A percentile compares a stretch with the other conserved stretches of the same genome.
Evolutionary conservation across 2,888 invertebrate species (phyloP).

Genomic region (Leptinotarsa tumamoca): DNA sequence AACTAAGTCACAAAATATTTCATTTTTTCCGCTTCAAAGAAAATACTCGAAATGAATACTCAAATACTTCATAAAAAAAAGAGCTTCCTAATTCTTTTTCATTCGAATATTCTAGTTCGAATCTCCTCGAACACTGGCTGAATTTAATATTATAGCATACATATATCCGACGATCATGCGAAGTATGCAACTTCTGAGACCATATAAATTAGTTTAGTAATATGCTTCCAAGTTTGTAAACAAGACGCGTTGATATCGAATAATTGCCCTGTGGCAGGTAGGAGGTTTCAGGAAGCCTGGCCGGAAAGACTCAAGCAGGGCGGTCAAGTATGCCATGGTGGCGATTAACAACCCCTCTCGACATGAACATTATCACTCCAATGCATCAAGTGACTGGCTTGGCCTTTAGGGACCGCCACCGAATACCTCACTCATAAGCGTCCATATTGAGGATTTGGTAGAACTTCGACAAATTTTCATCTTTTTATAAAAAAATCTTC

Average conservation of each 20-base stretch:
- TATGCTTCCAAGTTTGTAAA: constrained; percentile 30
- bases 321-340: constrained; percentile 36
- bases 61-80: too few species aligned
- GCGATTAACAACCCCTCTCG: constrained; percentile 30
- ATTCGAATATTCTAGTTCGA: too few species aligned
- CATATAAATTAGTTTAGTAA: constrained; percentile 30
- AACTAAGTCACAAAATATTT: too few species aligned
- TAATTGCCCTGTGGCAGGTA: constrained; percentile 19
- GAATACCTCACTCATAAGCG: background rate
- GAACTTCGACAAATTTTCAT: too few species aligned
- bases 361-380: constrained; percentile 32
- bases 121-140: too few species aligned
- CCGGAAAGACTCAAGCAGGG: constrained; percentile 25
- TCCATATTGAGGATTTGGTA: too few species aligned
- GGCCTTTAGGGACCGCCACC: background rate
- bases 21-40: too few species aligned
- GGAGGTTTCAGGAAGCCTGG: constrained; percentile 26
- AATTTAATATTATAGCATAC: too few species aligned
- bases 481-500: too few species aligned
- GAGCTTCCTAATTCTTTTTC: too few species aligned
- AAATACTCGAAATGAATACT: too few species aligned
- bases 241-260: constrained; percentile 27
- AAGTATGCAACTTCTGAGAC: constrained; percentile 18
- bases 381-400: constrained; percentile 25
- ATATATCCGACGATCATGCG: too few species aligned